These are phyloP conservation scores for Lichenostomus cassidix DNA, from an alignment of 2,113 vertebrate species.

Conservation along the genomic window DNA sequence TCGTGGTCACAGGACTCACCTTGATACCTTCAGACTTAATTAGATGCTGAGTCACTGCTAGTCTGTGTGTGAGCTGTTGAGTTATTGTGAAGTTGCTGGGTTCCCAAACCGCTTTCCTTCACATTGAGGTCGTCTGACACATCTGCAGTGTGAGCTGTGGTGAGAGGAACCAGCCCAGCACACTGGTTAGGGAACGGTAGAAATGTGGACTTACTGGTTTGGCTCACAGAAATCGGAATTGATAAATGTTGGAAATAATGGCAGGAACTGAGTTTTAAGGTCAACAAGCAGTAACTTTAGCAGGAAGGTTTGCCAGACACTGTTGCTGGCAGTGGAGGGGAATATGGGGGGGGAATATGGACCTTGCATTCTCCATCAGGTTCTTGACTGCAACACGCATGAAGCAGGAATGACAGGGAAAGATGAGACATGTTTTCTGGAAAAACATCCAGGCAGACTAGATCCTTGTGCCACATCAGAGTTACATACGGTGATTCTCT, in stretches of 20 bases:
- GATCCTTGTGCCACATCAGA: rapidly evolving
- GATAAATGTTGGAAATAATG: background rate
- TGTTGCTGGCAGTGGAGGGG: background rate
- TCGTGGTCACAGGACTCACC: rapidly evolving
- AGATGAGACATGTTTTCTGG: rapidly evolving
- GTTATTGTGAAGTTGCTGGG: background rate
- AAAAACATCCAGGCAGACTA: rapidly evolving
- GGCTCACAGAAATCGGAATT: background rate
- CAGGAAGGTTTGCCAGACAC: background rate
- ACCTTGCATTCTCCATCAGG: rapidly evolving
- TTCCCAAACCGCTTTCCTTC: background rate
- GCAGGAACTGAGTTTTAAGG: background rate
- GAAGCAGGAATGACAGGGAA: background rate
- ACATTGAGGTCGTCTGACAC: background rate
- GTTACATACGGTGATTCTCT: rapidly evolving
- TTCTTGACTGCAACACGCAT: rapidly evolving
- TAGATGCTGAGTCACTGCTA: background rate
- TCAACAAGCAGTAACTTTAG: background rate
- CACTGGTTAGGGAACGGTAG: rapidly evolving
- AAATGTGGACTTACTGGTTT: rapidly evolving
- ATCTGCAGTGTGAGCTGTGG: background rate
- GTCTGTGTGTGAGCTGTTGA: background rate
- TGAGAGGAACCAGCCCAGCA: background rate
- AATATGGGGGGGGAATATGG: no score
- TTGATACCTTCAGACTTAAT: background rate